Percentiles rank a stretch among this genome's conserved stretches.
phyloP scores from a whole-genome alignment of 2,797 vertebrate genomes.

The Xyrichtys novacula region DNA sequence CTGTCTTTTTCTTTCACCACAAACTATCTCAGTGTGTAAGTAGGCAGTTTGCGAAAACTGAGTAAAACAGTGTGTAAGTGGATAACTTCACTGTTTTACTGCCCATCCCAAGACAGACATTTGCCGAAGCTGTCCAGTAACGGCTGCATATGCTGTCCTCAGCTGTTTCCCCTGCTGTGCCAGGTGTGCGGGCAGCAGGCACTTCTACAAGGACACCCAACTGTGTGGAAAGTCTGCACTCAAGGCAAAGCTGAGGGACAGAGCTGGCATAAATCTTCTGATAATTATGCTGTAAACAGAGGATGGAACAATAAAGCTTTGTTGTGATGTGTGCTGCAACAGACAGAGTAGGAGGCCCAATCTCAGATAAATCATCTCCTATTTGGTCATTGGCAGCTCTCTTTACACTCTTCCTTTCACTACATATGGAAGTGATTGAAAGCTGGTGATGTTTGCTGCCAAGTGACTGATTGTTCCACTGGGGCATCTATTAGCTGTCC shows the following conservation, averaged over 20 bases:
- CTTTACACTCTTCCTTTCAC: constrained; percentile 11
- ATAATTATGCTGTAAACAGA: constrained; percentile 71
- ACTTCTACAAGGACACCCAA: constrained; percentile 69
- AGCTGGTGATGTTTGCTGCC: constrained; percentile 24
- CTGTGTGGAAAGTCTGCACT: constrained; percentile 55
- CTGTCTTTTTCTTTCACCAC: not conserved
- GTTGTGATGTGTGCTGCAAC: constrained; percentile 53
- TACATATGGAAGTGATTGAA: constrained; percentile 37
- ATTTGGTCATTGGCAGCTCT: constrained; percentile 4
- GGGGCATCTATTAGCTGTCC: constrained; percentile 30
- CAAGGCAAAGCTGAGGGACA: constrained; percentile 56
- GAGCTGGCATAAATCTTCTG: constrained; percentile 59
- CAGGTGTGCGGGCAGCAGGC: constrained; percentile 76
- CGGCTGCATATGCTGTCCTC: constrained; percentile 76
- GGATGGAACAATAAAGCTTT: constrained; percentile 64
- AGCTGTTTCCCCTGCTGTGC: constrained; percentile 77
- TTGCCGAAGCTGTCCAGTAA: constrained; percentile 64
- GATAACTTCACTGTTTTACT: constrained; percentile 72
- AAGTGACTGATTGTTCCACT: constrained; percentile 44
- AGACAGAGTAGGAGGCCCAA: constrained; percentile 29
- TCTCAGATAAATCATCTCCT: constrained; percentile 34
- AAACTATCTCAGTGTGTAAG: not conserved
- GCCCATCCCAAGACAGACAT: constrained; percentile 72
- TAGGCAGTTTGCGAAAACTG: constrained; percentile 17
- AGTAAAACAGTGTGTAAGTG: constrained; percentile 41